Evolutionary conservation across 2,113 vertebrate species (phyloP).

Genomic region (Seriola dumerili): DNA sequence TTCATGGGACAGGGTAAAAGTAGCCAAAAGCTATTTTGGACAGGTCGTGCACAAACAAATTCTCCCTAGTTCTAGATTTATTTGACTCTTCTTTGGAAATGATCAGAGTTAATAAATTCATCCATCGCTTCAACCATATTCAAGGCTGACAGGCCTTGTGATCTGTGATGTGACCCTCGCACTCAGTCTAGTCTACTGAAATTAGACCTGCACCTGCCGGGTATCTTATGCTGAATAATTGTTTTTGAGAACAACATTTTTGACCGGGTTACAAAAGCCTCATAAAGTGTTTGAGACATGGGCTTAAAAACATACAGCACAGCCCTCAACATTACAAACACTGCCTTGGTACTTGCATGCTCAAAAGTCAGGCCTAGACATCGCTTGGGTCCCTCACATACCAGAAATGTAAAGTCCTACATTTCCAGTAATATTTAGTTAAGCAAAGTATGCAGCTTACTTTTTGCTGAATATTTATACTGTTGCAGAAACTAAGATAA

Average conservation of each 20-base stretch:
- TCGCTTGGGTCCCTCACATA: too few species aligned
- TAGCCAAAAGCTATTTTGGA: conserved; percentile 56
- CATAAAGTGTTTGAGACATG: not conserved
- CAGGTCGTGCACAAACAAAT: conserved; percentile 22
- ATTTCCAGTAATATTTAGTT: too few species aligned
- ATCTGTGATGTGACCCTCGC: conserved; percentile 2
- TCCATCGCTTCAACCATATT: conserved; percentile 6
- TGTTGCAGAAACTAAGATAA: too few species aligned
- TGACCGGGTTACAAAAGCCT: not conserved
- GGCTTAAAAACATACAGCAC: not conserved
- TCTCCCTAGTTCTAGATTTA: not conserved
- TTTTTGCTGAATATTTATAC: not conserved
- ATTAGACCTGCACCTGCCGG: not conserved
- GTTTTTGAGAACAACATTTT: not conserved
- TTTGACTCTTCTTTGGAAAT: conserved; percentile 9
- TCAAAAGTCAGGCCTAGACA: too few species aligned
- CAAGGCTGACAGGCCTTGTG: conserved; percentile 10
- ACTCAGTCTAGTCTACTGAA: not conserved
- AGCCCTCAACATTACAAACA: not conserved
- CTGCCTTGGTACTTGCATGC: too few species aligned
- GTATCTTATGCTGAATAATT: not conserved
- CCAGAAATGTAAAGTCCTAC: too few species aligned
- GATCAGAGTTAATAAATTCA: conserved; percentile 20
- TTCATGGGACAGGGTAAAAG: conserved; percentile 52
- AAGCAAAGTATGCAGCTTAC: not conserved